A percentile compares a stretch with the other conserved stretches of the same genome.
Evolutionary conservation across 2,797 vertebrate species (phyloP).

Genomic region (Danio kyathit): DNA sequence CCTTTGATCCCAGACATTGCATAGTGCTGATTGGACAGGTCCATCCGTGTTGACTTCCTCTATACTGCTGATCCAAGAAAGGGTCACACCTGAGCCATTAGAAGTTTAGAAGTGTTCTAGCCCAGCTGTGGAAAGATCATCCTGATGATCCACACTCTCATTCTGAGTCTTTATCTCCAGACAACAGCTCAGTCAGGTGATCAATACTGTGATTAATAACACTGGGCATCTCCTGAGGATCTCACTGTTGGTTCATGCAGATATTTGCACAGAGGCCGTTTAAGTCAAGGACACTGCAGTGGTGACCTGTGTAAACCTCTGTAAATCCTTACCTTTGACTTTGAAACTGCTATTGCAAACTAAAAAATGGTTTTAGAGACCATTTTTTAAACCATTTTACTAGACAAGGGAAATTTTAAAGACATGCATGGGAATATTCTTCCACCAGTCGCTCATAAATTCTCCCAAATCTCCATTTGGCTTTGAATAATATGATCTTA

Average conservation of each 20-base stretch:
- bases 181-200: conserved; percentile 55
- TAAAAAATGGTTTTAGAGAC: conserved; percentile 12
- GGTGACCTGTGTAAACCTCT: conserved; percentile 16
- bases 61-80: conserved; percentile 76
- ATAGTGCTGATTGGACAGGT: conserved; percentile 80
- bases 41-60: conserved; percentile 77
- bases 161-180: conserved; percentile 52
- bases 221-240: conserved; percentile 43
- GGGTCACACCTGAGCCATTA: conserved; percentile 73
- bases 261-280: conserved; percentile 46
- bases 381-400: not conserved
- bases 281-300: conserved; percentile 58
- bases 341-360: conserved; percentile 26
- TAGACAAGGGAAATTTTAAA: conserved; percentile 19
- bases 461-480: conserved; percentile 74
- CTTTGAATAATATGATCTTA: conserved; percentile 87
- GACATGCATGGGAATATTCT: conserved; percentile 9
- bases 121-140: conserved; percentile 38
- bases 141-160: not conserved
- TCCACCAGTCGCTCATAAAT: conserved; percentile 55
- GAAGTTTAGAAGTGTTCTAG: conserved; percentile 31
- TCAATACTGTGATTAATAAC: conserved; percentile 61
- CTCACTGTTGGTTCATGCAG: conserved; percentile 50
- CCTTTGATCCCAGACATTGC: conserved; percentile 73
- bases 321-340: conserved; percentile 53